Conservation (phyloP, 2,888 invertebrate species). For the Stegana nigrithorax region DNA sequence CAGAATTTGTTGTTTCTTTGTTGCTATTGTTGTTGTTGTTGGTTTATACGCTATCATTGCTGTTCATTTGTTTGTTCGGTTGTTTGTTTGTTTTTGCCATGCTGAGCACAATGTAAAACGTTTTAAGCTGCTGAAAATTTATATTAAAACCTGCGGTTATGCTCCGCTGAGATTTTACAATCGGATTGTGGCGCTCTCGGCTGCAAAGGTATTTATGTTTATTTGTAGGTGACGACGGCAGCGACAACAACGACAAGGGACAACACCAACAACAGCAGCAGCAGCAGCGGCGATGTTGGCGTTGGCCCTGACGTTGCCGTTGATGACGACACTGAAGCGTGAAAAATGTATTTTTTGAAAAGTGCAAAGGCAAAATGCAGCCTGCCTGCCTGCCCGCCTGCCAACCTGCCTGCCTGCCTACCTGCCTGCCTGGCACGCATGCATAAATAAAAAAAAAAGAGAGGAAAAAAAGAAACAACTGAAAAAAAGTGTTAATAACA, state of each 20-base stretch:
- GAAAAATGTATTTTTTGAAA: constrained; percentile 47
- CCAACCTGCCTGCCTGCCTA: too few relatives aligned
- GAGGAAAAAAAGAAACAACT: too few relatives aligned
- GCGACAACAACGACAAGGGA: constrained; percentile 1
- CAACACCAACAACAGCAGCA: background rate
- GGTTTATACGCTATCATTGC: constrained; percentile 54
- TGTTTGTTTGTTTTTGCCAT: too few relatives aligned
- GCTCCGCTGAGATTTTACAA: constrained; percentile 19
- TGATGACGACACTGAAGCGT: constrained; percentile 53
- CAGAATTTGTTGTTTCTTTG: background rate
- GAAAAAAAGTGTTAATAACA: constrained; percentile 60
- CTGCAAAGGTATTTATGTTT: background rate
- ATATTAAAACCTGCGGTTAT: constrained; percentile 58
- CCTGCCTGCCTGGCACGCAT: too few relatives aligned
- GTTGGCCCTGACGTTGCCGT: constrained; percentile 13
- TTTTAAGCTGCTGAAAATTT: constrained; percentile 20
- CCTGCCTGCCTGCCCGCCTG: too few relatives aligned
- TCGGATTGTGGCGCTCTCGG: constrained; percentile 31
- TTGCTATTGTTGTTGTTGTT: too few relatives aligned
- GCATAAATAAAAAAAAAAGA: too few relatives aligned
- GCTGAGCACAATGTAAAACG: too few relatives aligned
- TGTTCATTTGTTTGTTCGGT: too few relatives aligned
- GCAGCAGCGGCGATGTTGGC: constrained; percentile 20
- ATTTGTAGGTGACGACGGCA: constrained; percentile 36
- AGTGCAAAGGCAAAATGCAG: too few relatives aligned